These are phyloP conservation scores for Aleiodes testaceus DNA, from an alignment of 2,888 invertebrate genomes.

Conservation along the genomic window DNA sequence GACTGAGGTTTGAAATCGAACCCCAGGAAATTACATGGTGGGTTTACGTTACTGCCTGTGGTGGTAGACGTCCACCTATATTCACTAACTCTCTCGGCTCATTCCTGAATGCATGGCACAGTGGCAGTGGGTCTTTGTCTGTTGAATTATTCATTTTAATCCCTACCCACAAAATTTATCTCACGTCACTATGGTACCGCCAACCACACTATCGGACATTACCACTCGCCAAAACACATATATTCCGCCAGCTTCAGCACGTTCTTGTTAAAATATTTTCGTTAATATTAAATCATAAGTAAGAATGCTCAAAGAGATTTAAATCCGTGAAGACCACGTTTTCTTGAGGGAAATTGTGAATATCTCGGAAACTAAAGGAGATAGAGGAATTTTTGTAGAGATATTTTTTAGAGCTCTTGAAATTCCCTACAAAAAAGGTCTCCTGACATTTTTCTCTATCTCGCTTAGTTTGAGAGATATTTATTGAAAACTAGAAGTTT, in stretches of 20 bases:
- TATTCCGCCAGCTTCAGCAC: neutral
- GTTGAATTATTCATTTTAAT: conserved; percentile 60
- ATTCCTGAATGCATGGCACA: neutral
- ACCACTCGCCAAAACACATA: conserved; percentile 18
- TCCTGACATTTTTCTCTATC: too few relatives aligned
- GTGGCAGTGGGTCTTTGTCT: conserved; percentile 26
- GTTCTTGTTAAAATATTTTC: conserved; percentile 1
- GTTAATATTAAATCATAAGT: too few relatives aligned
- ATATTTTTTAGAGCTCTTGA: too few relatives aligned
- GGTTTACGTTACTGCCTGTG: conserved; percentile 44
- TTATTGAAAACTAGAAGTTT: too few relatives aligned
- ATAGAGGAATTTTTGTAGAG: too few relatives aligned
- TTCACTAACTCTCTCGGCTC: conserved; percentile 25
- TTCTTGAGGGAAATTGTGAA: too few relatives aligned
- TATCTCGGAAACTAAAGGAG: too few relatives aligned
- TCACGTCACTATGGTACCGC: conserved; percentile 38
- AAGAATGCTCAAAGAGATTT: too few relatives aligned
- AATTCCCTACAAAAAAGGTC: too few relatives aligned
- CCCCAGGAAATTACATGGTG: conserved; percentile 49
- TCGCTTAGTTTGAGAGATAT: too few relatives aligned
- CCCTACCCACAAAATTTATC: conserved; percentile 55
- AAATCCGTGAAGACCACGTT: too few relatives aligned
- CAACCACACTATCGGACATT: conserved; percentile 14
- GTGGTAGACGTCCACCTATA: conserved; percentile 39
- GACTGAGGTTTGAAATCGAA: conserved; percentile 3